phyloP scores from a whole-genome alignment of 2,113 vertebrate genomes.

The Speoplatyrhinus poulsoni region DNA sequence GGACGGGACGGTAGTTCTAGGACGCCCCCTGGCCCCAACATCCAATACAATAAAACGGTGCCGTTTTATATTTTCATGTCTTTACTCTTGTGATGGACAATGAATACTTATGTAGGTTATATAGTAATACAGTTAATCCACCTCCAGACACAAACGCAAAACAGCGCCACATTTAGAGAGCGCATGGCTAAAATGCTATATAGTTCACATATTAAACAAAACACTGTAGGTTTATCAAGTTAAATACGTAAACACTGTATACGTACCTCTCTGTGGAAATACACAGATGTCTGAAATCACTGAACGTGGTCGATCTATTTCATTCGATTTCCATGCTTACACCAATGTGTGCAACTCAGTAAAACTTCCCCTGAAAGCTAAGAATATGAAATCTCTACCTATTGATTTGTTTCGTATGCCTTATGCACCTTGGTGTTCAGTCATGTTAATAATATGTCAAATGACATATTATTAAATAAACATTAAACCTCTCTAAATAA shows the following conservation, averaged over 20 bases:
- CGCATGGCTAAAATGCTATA: too few relatives aligned
- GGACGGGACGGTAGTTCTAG: not conserved
- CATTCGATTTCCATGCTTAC: conserved; percentile 3
- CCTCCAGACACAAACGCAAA: too few relatives aligned
- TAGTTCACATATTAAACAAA: not conserved
- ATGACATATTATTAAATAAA: too few relatives aligned
- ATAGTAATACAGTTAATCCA: too few relatives aligned
- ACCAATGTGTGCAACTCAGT: conserved; percentile 2
- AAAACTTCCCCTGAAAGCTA: conserved; percentile 27
- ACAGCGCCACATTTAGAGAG: too few relatives aligned
- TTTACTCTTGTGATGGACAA: too few relatives aligned
- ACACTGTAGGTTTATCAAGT: not conserved
- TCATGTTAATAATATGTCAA: not conserved
- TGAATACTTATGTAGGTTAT: too few relatives aligned
- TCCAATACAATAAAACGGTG: not conserved
- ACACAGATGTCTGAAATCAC: not conserved
- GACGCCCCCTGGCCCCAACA: not conserved
- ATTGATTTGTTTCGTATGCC: too few relatives aligned
- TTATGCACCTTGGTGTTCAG: not conserved
- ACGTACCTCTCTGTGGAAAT: not conserved
- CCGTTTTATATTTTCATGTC: too few relatives aligned
- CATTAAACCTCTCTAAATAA: not conserved
- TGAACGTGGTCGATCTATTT: too few relatives aligned
- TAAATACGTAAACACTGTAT: conserved; percentile 7
- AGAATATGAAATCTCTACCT: too few relatives aligned